These are phyloP conservation scores for Mylabris phalerata DNA, from an alignment of 1,140 invertebrate genomes.

Conservation along the genomic window DNA sequence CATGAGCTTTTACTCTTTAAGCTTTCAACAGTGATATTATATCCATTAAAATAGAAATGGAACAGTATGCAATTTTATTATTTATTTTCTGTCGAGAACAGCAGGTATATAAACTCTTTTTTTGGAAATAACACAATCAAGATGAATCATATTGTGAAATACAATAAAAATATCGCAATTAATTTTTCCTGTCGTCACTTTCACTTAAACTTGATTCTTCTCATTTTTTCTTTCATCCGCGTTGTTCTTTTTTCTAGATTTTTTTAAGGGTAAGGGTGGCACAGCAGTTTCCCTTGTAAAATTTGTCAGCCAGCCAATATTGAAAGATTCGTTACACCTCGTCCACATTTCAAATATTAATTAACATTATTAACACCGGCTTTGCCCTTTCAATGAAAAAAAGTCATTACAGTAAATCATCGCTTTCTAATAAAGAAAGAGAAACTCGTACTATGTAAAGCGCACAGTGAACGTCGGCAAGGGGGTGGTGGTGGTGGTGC, in stretches of 20 bases:
- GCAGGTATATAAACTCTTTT: no score
- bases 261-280: background rate
- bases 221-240: no score
- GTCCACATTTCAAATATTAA: conserved; percentile 40
- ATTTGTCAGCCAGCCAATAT: conserved; percentile 7
- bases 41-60: conserved; percentile 7
- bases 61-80: conserved; percentile 1
- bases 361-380: conserved; percentile 42
- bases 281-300: background rate
- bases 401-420: conserved; percentile 43
- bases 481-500: background rate
- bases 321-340: conserved; percentile 11
- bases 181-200: no score
- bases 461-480: background rate
- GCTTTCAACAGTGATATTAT: conserved; percentile 11
- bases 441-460: conserved; percentile 25
- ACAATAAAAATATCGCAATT: no score
- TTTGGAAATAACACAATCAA: no score
- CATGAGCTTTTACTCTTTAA: conserved; percentile 19
- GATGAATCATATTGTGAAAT: no score
- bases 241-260: no score
- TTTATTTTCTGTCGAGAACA: no score
- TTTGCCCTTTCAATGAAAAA: conserved; percentile 36
- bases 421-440: conserved; percentile 38
- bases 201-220: no score